A percentile compares a stretch with the other conserved stretches of the same genome.
Conservation (phyloP, 2,113 vertebrate genomes). For the Tupaia chinensis region DNA sequence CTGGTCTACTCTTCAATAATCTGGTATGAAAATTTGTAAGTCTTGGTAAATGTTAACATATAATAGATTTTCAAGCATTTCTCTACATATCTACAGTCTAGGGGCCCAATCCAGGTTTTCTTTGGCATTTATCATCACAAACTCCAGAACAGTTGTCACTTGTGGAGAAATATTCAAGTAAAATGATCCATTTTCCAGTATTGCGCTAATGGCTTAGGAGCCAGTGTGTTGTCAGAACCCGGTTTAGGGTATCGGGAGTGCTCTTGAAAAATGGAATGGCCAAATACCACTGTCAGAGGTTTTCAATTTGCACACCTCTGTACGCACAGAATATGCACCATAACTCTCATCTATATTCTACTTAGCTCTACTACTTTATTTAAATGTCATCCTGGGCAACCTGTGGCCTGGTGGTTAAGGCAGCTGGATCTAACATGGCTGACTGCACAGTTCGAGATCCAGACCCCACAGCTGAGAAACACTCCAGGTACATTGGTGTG, state of each 20-base stretch:
- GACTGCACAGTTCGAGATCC: too few species aligned
- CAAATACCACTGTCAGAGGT: neutral
- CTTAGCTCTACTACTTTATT: neutral
- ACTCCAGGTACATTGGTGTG: too few species aligned
- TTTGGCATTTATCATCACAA: neutral
- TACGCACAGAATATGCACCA: neutral
- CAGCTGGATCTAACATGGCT: too few species aligned
- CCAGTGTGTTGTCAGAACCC: neutral
- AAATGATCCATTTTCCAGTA: neutral
- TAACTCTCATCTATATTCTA: neutral
- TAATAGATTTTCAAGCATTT: neutral
- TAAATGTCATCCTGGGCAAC: too few species aligned
- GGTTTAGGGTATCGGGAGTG: neutral
- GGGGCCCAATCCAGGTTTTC: neutral
- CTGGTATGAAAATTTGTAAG: neutral
- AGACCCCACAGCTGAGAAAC: too few species aligned
- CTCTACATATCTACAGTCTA: neutral
- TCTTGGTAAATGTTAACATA: neutral
- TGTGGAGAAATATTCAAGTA: neutral
- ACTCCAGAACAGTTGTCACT: neutral
- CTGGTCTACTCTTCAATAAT: neutral
- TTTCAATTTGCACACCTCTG: neutral
- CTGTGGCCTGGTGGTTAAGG: too few species aligned
- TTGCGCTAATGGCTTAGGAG: neutral
- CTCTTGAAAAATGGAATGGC: neutral